Conservation (phyloP, 2,888 invertebrate genomes). For the Caenorhabditis macrosperma region DNA sequence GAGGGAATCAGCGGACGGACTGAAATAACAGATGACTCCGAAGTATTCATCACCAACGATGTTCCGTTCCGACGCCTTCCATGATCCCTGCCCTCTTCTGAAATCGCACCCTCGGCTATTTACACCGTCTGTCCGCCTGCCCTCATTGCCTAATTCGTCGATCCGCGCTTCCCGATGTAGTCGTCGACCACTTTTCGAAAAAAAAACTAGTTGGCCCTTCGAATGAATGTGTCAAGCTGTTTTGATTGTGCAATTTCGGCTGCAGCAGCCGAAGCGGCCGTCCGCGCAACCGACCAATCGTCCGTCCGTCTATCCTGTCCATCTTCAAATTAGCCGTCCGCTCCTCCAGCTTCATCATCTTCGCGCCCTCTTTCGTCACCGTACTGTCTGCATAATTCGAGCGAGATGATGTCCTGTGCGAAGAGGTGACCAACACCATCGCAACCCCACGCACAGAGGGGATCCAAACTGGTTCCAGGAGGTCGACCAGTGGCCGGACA, state of each 20-base stretch:
- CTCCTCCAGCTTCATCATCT: slow-evolving; percentile 4
- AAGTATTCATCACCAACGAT: no score
- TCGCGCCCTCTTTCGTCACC: slow-evolving; percentile 5
- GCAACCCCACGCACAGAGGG: not conserved
- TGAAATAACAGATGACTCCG: no score
- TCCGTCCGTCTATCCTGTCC: slow-evolving; percentile 16
- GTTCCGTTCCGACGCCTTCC: no score
- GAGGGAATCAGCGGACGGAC: no score
- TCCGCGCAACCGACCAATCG: not conserved
- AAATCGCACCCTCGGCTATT: slow-evolving; percentile 1
- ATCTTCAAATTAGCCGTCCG: slow-evolving; percentile 34
- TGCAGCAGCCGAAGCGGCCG: not conserved
- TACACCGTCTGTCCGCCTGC: slow-evolving; percentile 2
- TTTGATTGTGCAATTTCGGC: slow-evolving; percentile 38
- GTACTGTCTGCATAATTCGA: slow-evolving; percentile 19
- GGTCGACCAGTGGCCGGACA: slow-evolving; percentile 25
- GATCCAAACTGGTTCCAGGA: slow-evolving; percentile 22
- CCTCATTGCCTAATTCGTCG: slow-evolving; percentile 17
- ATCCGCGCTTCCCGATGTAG: slow-evolving; percentile 20
- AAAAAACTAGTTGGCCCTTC: slow-evolving; percentile 33
- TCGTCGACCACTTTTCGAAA: slow-evolving; percentile 19
- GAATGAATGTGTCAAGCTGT: slow-evolving; percentile 43
- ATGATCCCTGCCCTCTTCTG: not conserved
- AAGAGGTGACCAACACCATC: slow-evolving; percentile 19
- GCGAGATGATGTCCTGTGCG: slow-evolving; percentile 8